Base-by-base conservation (phyloP, 2,113 vertebrate genomes). In the Gymnogyps californianus region DNA sequence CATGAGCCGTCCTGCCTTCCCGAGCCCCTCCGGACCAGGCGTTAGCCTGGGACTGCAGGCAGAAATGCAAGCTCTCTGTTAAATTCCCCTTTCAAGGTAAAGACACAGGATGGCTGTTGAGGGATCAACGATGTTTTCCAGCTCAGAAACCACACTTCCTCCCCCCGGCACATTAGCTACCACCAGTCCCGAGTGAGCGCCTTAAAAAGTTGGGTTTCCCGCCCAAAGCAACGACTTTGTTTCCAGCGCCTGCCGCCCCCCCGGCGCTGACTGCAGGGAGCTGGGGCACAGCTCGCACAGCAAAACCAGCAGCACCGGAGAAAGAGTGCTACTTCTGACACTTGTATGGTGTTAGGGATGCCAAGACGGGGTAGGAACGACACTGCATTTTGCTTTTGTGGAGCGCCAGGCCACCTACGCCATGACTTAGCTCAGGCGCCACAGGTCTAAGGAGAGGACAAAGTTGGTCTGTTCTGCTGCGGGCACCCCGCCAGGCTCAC, bases 81-180 rank as follows among this genome's bases (percentile, higher is more conserved):
- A 10, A 77, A 69, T 32, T 18, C 20, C 7, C 17, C 65, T 47
- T 52, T 40, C 36, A 6, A 65, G 11, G 26, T 57, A 64, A 65
- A 61, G 51, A 5, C 29, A 69, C 26, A 29, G 36, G 59, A 66
- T 9, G 20, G 54, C 42, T 79, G 21, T 47, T 44, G 34, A 83
- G 25, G 16, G n/a, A 58, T 34, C 26, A 79, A 5, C 0, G 0
- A 24, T 7, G 20, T 67, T 70, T 94, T 70, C 47, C 80, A 58
- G 36, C 42, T 64, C 6, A 2, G 42, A 89, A 75, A 36, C 16
- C 13, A 66, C 26, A 40, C 6, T 34, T 61, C 13, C 13, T 38
- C n/a, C 19, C 29, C 25, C 26, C 16, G 0, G 1, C 16, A 36
- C 6, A 0, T 36, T 20, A 65, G 18, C 25, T 20, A 66, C 5